These are phyloP conservation scores for Hypocryptadius cinnamomeus DNA, from an alignment of 2,113 vertebrate species.

Conservation along the genomic window DNA sequence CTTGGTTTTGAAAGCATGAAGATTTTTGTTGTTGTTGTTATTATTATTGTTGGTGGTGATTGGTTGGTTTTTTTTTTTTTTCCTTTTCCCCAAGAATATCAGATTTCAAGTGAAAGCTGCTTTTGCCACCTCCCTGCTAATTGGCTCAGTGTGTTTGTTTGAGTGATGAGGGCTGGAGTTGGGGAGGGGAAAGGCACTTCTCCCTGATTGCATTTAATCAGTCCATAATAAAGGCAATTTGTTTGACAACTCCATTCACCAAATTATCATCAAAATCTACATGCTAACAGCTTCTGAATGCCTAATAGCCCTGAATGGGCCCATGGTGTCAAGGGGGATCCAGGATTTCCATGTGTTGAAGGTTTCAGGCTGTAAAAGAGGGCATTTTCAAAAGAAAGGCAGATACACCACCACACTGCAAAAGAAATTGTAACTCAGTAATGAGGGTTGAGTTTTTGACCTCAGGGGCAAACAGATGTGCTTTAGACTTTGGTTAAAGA, in stretches of 20 bases:
- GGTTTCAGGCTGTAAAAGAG: background rate
- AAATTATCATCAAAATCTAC: slow-evolving; percentile 55
- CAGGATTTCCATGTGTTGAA: background rate
- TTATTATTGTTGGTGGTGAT: background rate
- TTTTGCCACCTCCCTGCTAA: slow-evolving; percentile 59
- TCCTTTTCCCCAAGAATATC: background rate
- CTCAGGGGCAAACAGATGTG: background rate
- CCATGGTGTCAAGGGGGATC: background rate
- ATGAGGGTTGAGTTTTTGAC: background rate
- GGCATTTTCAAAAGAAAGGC: background rate
- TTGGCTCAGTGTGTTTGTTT: slow-evolving; percentile 57
- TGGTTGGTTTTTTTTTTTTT: background rate
- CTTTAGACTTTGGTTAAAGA: background rate
- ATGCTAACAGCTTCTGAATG: slow-evolving; percentile 49
- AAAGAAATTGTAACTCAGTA: background rate
- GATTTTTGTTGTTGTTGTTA: background rate
- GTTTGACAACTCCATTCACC: slow-evolving; percentile 58
- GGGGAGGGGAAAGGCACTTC: slow-evolving; percentile 13
- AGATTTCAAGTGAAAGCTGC: slow-evolving; percentile 49
- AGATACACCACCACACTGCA: background rate
- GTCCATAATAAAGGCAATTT: slow-evolving; percentile 61
- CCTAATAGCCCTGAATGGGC: background rate
- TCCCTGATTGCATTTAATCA: slow-evolving; percentile 50
- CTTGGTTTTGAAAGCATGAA: background rate
- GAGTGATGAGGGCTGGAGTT: slow-evolving; percentile 7